Evolutionary conservation across 1,140 invertebrate species (phyloP).

Genomic region (Hyphantria cunea): DNA sequence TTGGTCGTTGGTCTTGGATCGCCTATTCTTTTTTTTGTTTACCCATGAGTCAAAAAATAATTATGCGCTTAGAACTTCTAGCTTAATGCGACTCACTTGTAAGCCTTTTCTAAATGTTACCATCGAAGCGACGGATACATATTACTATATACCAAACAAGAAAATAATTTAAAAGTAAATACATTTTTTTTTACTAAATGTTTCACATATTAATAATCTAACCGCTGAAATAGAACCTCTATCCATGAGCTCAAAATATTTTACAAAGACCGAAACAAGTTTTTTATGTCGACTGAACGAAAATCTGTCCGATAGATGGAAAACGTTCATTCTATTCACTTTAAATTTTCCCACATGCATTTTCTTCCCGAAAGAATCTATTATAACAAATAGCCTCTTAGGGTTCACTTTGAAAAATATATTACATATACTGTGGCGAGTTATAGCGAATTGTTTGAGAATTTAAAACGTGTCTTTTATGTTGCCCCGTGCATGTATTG

Average conservation of each 20-base stretch:
- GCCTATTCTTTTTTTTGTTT: too few relatives aligned
- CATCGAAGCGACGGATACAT: too few relatives aligned
- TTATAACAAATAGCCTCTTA: conserved; percentile 28
- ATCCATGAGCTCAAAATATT: neutral
- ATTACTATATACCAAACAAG: too few relatives aligned
- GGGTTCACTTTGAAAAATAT: conserved; percentile 17
- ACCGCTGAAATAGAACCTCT: too few relatives aligned
- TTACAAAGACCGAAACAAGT: conserved; percentile 11
- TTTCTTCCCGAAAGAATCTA: conserved; percentile 23
- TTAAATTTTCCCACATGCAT: conserved; percentile 26
- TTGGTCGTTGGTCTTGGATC: too few relatives aligned
- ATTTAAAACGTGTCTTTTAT: neutral
- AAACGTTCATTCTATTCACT: conserved; percentile 3
- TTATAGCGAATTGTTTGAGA: neutral
- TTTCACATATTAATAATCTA: too few relatives aligned
- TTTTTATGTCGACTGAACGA: neutral
- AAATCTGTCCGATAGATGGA: conserved; percentile 5
- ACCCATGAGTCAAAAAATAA: too few relatives aligned
- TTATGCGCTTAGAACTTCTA: too few relatives aligned
- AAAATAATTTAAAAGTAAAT: too few relatives aligned
- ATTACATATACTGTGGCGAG: conserved; percentile 8
- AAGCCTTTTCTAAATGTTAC: too few relatives aligned
- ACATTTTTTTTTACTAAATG: too few relatives aligned
- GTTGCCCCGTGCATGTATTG: neutral
- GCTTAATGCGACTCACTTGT: too few relatives aligned